These are phyloP conservation scores for Eciton burchellii DNA, from an alignment of 1,140 invertebrate species.

Conservation along the genomic window DNA sequence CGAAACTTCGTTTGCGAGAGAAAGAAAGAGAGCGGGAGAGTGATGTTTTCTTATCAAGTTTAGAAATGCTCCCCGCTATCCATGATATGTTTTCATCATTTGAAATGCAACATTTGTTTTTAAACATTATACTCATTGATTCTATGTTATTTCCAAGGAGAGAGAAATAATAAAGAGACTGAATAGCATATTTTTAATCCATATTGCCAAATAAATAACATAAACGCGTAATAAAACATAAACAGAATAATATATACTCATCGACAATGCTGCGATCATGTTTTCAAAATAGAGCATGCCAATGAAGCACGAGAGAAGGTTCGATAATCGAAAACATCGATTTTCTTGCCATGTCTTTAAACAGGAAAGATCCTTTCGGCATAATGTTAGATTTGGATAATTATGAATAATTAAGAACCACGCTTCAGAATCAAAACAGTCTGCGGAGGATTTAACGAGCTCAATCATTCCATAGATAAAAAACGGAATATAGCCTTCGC, in stretches of 20 bases:
- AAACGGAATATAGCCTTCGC: no score
- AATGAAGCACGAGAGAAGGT: not conserved
- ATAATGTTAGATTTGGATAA: no score
- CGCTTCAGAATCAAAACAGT: no score
- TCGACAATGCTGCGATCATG: not conserved
- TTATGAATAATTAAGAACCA: no score
- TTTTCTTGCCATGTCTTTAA: conserved; percentile 19
- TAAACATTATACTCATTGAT: not conserved
- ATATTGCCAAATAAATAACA: conserved; percentile 14
- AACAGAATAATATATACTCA: not conserved
- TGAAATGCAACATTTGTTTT: no score
- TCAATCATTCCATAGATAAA: no score
- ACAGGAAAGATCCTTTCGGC: not conserved
- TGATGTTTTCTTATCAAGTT: no score
- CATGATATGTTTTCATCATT: no score
- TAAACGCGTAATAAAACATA: not conserved
- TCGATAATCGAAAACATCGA: not conserved
- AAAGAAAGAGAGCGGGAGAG: no score
- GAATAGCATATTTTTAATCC: not conserved
- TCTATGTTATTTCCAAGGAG: not conserved
- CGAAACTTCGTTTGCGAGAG: no score
- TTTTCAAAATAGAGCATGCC: not conserved
- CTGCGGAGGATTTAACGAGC: no score
- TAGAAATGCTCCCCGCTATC: no score
- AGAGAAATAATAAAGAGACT: not conserved